phyloP scores from a whole-genome alignment of 64 coral and sea anemone species.

The Montipora sp. region DNA sequence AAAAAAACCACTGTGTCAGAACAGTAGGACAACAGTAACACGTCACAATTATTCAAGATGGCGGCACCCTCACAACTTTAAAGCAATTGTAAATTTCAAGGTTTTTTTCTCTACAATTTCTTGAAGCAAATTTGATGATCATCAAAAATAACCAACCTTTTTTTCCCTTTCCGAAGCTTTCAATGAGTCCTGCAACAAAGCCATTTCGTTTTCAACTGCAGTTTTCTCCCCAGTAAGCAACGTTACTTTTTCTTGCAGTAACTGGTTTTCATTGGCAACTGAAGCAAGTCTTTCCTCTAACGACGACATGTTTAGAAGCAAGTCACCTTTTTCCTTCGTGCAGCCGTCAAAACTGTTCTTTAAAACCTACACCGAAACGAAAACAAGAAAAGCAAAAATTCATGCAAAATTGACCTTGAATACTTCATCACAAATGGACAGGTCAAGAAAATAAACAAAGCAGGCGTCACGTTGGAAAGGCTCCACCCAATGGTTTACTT shows the following conservation, averaged over 20 bases:
- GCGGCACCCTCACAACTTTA: no score
- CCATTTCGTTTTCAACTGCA: slow-evolving; percentile 38
- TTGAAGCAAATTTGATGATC: background rate
- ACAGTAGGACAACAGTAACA: no score
- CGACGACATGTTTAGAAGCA: background rate
- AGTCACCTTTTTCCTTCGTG: slow-evolving; percentile 1
- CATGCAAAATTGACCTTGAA: no score
- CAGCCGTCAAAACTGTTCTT: slow-evolving; percentile 14
- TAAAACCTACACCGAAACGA: background rate
- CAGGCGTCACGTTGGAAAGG: no score
- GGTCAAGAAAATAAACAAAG: no score
- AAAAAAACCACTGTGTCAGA: no score
- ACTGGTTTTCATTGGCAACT: slow-evolving; percentile 19
- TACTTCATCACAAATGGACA: no score
- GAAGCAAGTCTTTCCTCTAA: slow-evolving; percentile 23
- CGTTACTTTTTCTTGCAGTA: slow-evolving; percentile 22
- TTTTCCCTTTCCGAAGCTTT: slow-evolving; percentile 59
- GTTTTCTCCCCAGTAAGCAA: slow-evolving; percentile 14
- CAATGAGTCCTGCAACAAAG: slow-evolving; percentile 6
- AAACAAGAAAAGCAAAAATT: no score
- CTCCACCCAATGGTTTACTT: no score
- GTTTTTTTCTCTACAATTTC: no score
- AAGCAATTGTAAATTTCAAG: no score
- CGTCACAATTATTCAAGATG: no score
- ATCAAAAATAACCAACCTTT: slow-evolving; percentile 2